Evolutionary conservation across 2,888 invertebrate species (phyloP).

Genomic region (Exephanes ischioxanthus): DNA sequence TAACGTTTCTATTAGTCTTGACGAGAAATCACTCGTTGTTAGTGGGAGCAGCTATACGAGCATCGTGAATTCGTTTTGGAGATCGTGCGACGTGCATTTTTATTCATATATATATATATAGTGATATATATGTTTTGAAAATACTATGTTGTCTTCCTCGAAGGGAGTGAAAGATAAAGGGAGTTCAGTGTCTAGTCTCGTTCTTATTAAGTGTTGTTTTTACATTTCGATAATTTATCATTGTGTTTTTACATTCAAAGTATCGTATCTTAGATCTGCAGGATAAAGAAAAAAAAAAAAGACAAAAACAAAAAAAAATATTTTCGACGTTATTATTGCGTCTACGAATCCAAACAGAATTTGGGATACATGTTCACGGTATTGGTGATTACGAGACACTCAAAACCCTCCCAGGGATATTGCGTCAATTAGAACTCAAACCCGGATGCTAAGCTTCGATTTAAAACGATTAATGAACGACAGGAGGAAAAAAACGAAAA

Average conservation of each 20-base stretch:
- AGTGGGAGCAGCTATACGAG: conserved; percentile 40
- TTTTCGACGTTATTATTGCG: conserved; percentile 35
- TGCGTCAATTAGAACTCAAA: conserved; percentile 67
- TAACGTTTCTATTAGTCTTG: conserved; percentile 71
- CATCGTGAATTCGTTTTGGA: conserved; percentile 51
- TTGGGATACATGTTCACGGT: conserved; percentile 49
- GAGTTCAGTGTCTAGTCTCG: conserved; percentile 11
- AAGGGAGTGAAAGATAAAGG: not conserved
- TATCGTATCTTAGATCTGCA: conserved; percentile 16
- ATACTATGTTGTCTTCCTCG: conserved; percentile 63
- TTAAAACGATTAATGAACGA: conserved; percentile 16
- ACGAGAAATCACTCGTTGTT: conserved; percentile 67
- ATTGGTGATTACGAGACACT: conserved; percentile 71
- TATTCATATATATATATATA: conserved; percentile 9
- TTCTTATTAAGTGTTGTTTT: conserved; percentile 31
- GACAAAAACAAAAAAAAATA: conserved; percentile 34
- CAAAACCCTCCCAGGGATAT: conserved; percentile 58
- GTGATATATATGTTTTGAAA: conserved; percentile 31
- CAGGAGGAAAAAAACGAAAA: not conserved
- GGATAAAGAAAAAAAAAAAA: conserved; percentile 38
- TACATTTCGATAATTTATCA: conserved; percentile 7
- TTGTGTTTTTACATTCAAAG: not conserved
- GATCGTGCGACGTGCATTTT: conserved; percentile 60
- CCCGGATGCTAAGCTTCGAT: conserved; percentile 53
- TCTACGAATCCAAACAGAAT: conserved; percentile 60